A percentile compares a stretch with the other conserved stretches of the same genome.
Conservation (phyloP, 2,888 invertebrate genomes). For the Coenonympha glycerion region DNA sequence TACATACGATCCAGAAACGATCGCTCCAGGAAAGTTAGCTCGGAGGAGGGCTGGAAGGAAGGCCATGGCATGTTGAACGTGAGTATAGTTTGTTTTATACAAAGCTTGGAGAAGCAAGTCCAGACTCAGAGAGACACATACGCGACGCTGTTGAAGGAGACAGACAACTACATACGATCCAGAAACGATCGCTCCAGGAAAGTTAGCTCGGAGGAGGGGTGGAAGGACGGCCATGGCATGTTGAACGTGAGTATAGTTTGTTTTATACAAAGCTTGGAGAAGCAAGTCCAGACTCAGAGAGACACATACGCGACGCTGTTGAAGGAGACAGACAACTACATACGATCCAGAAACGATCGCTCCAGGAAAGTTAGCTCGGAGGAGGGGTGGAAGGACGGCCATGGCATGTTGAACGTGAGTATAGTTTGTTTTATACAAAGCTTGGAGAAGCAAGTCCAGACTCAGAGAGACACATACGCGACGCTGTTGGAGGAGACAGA, state of each 20-base stretch:
- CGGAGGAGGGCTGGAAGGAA: slow-evolving; percentile 53
- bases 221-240: slow-evolving; percentile 47
- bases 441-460: slow-evolving; percentile 83
- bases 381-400: slow-evolving; percentile 50
- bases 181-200: slow-evolving; percentile 54
- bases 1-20: slow-evolving; percentile 77
- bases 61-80: slow-evolving; percentile 43
- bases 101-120: slow-evolving; percentile 80
- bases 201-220: slow-evolving; percentile 51
- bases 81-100: no score
- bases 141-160: slow-evolving; percentile 84
- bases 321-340: slow-evolving; percentile 87
- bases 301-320: slow-evolving; percentile 84
- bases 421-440: slow-evolving; percentile 66
- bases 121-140: slow-evolving; percentile 88
- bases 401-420: slow-evolving; percentile 41
- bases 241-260: slow-evolving; percentile 39
- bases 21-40: slow-evolving; percentile 48
- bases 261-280: slow-evolving; percentile 78
- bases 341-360: slow-evolving; percentile 70
- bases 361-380: slow-evolving; percentile 51
- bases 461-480: slow-evolving; percentile 87
- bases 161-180: slow-evolving; percentile 83
- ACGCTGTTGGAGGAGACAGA: slow-evolving; percentile 88
- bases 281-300: slow-evolving; percentile 85